phyloP scores from a whole-genome alignment of 2,113 vertebrate genomes.

The Suricata suricatta region DNA sequence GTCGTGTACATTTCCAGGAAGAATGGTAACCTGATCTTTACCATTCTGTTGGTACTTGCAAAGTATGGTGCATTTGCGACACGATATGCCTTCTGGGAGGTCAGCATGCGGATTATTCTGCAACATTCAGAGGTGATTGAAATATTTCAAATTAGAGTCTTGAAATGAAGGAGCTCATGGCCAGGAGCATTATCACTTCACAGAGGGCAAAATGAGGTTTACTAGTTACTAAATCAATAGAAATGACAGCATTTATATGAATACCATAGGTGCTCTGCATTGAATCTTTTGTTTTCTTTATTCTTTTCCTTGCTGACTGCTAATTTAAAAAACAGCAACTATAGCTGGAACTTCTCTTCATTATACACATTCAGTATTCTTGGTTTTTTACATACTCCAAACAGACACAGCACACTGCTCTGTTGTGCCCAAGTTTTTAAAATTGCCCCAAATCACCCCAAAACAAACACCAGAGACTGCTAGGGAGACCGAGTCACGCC shows the following conservation, averaged over 20 bases:
- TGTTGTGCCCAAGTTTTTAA: no score
- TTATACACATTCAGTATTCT: not conserved
- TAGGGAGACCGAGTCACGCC: no score
- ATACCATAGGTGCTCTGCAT: not conserved
- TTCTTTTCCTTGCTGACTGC: conserved; percentile 56
- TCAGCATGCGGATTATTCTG: conserved; percentile 66
- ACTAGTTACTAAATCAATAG: conserved; percentile 69
- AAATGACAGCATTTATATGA: conserved; percentile 62
- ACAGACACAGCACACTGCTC: not conserved
- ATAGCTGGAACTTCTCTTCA: conserved; percentile 49
- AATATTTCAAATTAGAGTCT: conserved; percentile 63
- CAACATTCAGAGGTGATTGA: conserved; percentile 33
- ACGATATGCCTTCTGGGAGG: conserved; percentile 61
- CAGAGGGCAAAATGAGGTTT: conserved; percentile 61
- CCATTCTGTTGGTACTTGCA: conserved; percentile 48
- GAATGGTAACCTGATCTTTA: conserved; percentile 51
- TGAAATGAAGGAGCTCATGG: conserved; percentile 24
- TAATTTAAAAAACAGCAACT: conserved; percentile 55
- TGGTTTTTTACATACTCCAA: not conserved
- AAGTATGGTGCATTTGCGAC: conserved; percentile 58
- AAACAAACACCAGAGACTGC: no score
- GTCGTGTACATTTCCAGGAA: conserved; percentile 58
- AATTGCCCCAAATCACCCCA: no score
- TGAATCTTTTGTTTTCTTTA: conserved; percentile 48
- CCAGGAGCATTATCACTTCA: conserved; percentile 51